A percentile compares a stretch with the other conserved stretches of the same genome.
phyloP scores from a whole-genome alignment of 1,140 invertebrate genomes.

The Heliconius himera region DNA sequence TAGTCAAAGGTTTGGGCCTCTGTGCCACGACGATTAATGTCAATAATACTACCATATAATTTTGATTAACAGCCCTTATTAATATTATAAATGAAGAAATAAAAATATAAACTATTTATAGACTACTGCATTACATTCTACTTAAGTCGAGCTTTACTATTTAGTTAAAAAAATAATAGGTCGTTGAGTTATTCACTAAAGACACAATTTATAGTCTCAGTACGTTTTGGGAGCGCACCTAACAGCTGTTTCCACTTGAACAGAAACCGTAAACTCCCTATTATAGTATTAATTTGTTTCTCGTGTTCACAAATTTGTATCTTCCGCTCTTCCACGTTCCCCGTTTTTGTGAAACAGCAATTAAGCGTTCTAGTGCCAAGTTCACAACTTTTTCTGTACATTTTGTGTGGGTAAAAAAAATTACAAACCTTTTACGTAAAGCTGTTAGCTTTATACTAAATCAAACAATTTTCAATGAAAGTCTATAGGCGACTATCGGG shows the following conservation, averaged over 20 bases:
- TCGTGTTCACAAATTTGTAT: conserved; percentile 75
- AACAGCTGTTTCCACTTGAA: conserved; percentile 71
- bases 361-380: conserved; percentile 37
- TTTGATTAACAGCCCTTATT: neutral
- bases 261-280: conserved; percentile 44
- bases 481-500: conserved; percentile 65
- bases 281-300: conserved; percentile 73
- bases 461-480: conserved; percentile 68
- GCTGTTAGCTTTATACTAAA: conserved; percentile 52
- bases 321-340: conserved; percentile 55
- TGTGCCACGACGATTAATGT: no score
- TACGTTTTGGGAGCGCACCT: conserved; percentile 21
- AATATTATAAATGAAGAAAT: neutral
- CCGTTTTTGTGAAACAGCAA: conserved; percentile 49
- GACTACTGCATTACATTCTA: neutral
- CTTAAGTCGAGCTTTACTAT: neutral
- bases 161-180: conserved; percentile 3
- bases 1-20: no score
- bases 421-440: conserved; percentile 34
- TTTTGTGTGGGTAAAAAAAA: conserved; percentile 23
- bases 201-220: conserved; percentile 18
- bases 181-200: conserved; percentile 15
- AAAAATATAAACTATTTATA: neutral
- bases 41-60: neutral
- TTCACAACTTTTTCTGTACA: conserved; percentile 40